A percentile compares a stretch with the other conserved stretches of the same genome.
Evolutionary conservation across 2,113 vertebrate species (phyloP).

Genomic region (Amblyopsis rosae): DNA sequence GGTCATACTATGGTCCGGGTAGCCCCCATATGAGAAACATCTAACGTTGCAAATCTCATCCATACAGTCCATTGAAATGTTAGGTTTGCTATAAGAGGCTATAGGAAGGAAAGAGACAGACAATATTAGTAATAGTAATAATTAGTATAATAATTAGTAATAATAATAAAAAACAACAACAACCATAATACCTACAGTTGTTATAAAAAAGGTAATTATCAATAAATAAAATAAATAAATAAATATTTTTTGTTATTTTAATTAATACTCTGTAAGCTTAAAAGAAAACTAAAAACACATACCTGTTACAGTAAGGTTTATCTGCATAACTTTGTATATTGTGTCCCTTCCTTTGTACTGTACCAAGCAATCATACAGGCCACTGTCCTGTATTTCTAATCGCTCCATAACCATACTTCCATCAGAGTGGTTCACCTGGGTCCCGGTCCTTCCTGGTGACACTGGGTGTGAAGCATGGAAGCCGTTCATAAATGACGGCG

Average conservation of each 20-base stretch:
- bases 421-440: rapidly evolving
- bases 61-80: rapidly evolving
- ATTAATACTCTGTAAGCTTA: too few relatives aligned
- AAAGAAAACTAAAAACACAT: neutral
- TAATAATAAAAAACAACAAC: too few relatives aligned
- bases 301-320: constrained; percentile 51
- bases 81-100: constrained; percentile 50
- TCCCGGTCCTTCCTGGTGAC: neutral
- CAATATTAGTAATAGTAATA: neutral
- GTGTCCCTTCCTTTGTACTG: rapidly evolving
- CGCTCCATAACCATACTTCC: constrained; percentile 11
- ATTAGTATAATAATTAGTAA: too few relatives aligned
- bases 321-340: rapidly evolving
- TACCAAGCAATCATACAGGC: constrained; percentile 9
- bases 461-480: rapidly evolving
- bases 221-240: too few relatives aligned
- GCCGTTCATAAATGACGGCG: constrained; percentile 42
- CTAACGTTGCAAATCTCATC: neutral
- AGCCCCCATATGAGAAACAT: constrained; percentile 47
- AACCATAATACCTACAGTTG: too few relatives aligned
- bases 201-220: too few relatives aligned
- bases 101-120: constrained; percentile 14
- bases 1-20: neutral
- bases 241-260: too few relatives aligned
- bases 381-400: constrained; percentile 21